Percentiles rank a stretch among this genome's conserved stretches.
phyloP scores from a whole-genome alignment of 2,113 vertebrate genomes.

The Platichthys stellatus region DNA sequence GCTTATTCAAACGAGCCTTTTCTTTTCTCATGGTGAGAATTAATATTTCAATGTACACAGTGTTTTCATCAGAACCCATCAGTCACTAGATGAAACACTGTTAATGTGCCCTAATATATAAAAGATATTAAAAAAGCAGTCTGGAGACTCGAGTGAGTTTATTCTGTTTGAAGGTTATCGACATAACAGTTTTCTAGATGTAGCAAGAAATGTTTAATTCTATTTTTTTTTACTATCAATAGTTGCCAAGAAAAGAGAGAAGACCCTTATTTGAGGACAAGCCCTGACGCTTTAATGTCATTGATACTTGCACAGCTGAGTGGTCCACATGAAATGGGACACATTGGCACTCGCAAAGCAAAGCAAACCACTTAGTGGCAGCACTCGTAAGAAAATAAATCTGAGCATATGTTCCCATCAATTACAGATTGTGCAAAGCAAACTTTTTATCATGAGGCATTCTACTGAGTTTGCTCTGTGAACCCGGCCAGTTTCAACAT shows the following conservation, averaged over 20 bases:
- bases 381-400: slow-evolving; percentile 60
- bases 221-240: slow-evolving; percentile 60
- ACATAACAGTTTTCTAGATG: slow-evolving; percentile 19
- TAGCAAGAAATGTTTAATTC: slow-evolving; percentile 30
- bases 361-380: slow-evolving; percentile 38
- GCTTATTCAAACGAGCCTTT: slow-evolving; percentile 22
- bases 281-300: slow-evolving; percentile 19
- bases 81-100: slow-evolving; percentile 16
- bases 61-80: slow-evolving; percentile 16
- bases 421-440: slow-evolving; percentile 68
- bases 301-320: slow-evolving; percentile 21
- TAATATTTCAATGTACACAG: slow-evolving; percentile 46
- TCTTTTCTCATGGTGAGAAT: slow-evolving; percentile 34
- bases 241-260: slow-evolving; percentile 19
- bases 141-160: background rate
- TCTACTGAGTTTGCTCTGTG: slow-evolving; percentile 59
- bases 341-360: slow-evolving; percentile 28
- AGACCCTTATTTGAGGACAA: slow-evolving; percentile 29
- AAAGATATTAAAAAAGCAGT: slow-evolving; percentile 6
- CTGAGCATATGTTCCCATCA: slow-evolving; percentile 71
- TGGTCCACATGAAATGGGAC: slow-evolving; percentile 59
- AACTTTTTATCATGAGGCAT: slow-evolving; percentile 57
- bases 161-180: slow-evolving; percentile 30
- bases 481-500: slow-evolving; percentile 26
- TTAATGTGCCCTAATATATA: slow-evolving; percentile 21